Conservation (phyloP, 2,797 vertebrate species). For the Podarcis siculus region DNA sequence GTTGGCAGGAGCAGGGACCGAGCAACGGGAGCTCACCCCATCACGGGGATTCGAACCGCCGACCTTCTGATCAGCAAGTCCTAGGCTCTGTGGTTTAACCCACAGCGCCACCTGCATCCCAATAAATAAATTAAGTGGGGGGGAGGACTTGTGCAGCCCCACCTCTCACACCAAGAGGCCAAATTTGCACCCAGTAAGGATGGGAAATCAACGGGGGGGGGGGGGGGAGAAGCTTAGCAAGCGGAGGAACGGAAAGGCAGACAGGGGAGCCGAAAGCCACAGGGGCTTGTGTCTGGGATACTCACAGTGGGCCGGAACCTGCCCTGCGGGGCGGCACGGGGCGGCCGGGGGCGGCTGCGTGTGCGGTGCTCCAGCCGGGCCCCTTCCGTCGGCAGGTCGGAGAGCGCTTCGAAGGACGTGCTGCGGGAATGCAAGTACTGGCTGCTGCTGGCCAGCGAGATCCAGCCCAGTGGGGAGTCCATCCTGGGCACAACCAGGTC, state of each 20-base stretch:
- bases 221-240: not conserved
- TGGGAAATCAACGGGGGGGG: too few species aligned
- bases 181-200: not conserved
- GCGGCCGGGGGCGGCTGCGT: slow-evolving; percentile 86
- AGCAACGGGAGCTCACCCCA: too few species aligned
- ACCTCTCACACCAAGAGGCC: not conserved
- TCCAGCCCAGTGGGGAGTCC: slow-evolving; percentile 72
- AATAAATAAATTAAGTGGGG: too few species aligned
- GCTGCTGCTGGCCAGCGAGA: slow-evolving; percentile 78
- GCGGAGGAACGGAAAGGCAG: slow-evolving; percentile 45
- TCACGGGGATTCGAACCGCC: too few species aligned
- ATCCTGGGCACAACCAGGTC: slow-evolving; percentile 56
- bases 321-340: slow-evolving; percentile 80
- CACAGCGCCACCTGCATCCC: too few species aligned
- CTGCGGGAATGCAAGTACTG: slow-evolving; percentile 78
- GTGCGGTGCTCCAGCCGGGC: slow-evolving; percentile 89
- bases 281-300: not conserved
- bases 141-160: not conserved
- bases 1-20: too few species aligned
- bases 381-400: slow-evolving; percentile 89
- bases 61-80: too few species aligned
- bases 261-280: slow-evolving; percentile 44
- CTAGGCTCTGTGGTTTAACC: too few species aligned
- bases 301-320: slow-evolving; percentile 79
- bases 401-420: slow-evolving; percentile 89